phyloP scores from a whole-genome alignment of 2,113 vertebrate genomes.

The Hippopotamus amphibius region DNA sequence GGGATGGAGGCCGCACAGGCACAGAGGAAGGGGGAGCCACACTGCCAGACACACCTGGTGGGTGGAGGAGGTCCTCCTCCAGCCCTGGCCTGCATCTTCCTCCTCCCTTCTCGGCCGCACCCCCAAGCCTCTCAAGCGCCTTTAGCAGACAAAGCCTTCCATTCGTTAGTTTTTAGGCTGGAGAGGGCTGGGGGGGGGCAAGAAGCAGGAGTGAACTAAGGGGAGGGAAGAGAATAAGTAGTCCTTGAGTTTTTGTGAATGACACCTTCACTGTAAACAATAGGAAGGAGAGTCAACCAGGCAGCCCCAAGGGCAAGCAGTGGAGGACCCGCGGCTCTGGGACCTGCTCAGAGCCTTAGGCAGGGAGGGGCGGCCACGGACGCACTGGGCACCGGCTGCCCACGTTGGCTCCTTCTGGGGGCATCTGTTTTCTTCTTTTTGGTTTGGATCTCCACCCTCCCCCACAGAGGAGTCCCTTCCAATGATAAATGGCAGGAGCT shows the following conservation, averaged over 20 bases:
- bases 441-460: slow-evolving; percentile 88
- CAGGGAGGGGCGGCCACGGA: slow-evolving; percentile 78
- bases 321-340: slow-evolving; percentile 85
- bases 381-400: slow-evolving; percentile 81
- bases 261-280: slow-evolving; percentile 87
- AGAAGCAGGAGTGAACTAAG: slow-evolving; percentile 74
- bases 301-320: slow-evolving; percentile 79
- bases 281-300: slow-evolving; percentile 87
- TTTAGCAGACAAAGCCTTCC: slow-evolving; percentile 65
- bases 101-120: slow-evolving; percentile 53
- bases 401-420: slow-evolving; percentile 87
- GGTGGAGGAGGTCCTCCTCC: slow-evolving; percentile 33
- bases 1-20: slow-evolving; percentile 51
- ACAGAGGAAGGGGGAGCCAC: slow-evolving; percentile 31
- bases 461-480: slow-evolving; percentile 88
- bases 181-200: slow-evolving; percentile 71
- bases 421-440: slow-evolving; percentile 88
- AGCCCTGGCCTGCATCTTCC: slow-evolving; percentile 64
- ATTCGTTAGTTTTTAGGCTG: slow-evolving; percentile 66
- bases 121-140: slow-evolving; percentile 69
- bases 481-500: slow-evolving; percentile 88
- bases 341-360: slow-evolving; percentile 86
- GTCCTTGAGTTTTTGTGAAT: slow-evolving; percentile 87
- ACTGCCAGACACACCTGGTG: neutral
- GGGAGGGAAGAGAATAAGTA: slow-evolving; percentile 79